A percentile compares a stretch with the other conserved stretches of the same genome.
phyloP scores from a whole-genome alignment of 2,113 vertebrate species.

The Montifringilla adamsi region DNA sequence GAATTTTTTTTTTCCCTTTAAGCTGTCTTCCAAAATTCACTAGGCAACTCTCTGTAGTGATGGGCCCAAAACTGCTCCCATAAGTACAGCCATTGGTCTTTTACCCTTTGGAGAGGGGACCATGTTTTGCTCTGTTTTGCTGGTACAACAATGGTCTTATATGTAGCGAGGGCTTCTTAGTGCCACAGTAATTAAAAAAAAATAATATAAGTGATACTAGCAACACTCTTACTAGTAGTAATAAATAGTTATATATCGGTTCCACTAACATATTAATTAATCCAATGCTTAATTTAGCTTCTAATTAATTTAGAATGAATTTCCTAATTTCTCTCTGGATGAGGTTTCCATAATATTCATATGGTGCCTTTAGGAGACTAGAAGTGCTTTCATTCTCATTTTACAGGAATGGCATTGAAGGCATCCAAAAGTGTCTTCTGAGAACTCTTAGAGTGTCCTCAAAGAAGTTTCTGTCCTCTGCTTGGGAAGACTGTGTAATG shows the following conservation, averaged over 20 bases:
- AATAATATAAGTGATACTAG: neutral
- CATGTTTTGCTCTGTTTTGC: neutral
- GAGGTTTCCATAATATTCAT: neutral
- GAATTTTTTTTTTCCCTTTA: neutral
- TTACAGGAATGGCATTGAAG: neutral
- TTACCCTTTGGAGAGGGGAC: neutral
- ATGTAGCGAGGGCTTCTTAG: neutral
- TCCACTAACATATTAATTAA: constrained; percentile 40
- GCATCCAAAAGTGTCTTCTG: neutral
- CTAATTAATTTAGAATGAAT: constrained; percentile 58
- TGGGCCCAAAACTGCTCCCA: neutral
- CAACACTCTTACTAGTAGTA: neutral
- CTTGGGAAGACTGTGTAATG: neutral
- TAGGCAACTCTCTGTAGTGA: neutral
- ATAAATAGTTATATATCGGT: constrained; percentile 21
- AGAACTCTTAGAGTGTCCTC: neutral
- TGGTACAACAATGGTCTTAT: neutral
- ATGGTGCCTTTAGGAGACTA: neutral
- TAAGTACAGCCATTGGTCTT: neutral
- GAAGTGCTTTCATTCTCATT: neutral
- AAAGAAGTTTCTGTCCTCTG: neutral
- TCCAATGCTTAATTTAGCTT: constrained; percentile 36
- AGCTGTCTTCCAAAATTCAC: neutral
- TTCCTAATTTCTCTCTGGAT: constrained; percentile 18
- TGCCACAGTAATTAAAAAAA: neutral